These are phyloP conservation scores for Saccostrea cuccullata DNA, from an alignment of 1,140 invertebrate species.

Conservation along the genomic window DNA sequence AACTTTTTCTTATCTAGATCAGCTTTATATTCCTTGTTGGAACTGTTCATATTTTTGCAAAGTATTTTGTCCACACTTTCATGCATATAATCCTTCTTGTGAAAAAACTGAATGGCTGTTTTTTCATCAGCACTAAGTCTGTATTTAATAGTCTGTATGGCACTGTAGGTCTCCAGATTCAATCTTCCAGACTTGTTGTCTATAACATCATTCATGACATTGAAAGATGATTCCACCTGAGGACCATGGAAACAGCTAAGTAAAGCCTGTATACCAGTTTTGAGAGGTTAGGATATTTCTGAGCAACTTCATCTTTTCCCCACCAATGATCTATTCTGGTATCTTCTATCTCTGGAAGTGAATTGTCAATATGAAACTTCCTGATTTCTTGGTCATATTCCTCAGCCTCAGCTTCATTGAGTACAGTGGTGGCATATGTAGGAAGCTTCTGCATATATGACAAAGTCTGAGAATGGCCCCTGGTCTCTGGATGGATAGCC, in stretches of 20 bases:
- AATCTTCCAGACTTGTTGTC: conserved; percentile 43
- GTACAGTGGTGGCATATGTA: conserved; percentile 42
- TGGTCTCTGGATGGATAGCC: conserved; percentile 55
- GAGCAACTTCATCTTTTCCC: conserved; percentile 35
- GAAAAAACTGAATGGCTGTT: neutral
- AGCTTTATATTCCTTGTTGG: conserved; percentile 9
- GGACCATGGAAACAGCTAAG: conserved; percentile 57
- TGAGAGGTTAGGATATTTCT: conserved; percentile 37
- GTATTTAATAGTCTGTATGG: conserved; percentile 57
- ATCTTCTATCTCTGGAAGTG: conserved; percentile 32
- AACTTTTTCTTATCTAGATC: conserved; percentile 39
- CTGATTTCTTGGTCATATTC: conserved; percentile 49
- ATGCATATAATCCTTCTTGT: conserved; percentile 45
- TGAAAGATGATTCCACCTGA: conserved; percentile 54
- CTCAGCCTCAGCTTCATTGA: conserved; percentile 37
- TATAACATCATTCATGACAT: conserved; percentile 56
- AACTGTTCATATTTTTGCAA: conserved; percentile 36
- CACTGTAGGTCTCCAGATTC: conserved; percentile 50
- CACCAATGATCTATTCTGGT: conserved; percentile 48
- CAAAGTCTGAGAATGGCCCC: conserved; percentile 42
- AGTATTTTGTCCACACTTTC: conserved; percentile 8
- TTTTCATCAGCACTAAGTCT: conserved; percentile 35
- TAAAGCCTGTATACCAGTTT: conserved; percentile 48
- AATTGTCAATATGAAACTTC: conserved; percentile 44
- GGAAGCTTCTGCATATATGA: conserved; percentile 45